Percentiles rank a stretch among this genome's conserved stretches.
phyloP scores from a whole-genome alignment of 2,888 invertebrate genomes.

The Tridacna crocea region DNA sequence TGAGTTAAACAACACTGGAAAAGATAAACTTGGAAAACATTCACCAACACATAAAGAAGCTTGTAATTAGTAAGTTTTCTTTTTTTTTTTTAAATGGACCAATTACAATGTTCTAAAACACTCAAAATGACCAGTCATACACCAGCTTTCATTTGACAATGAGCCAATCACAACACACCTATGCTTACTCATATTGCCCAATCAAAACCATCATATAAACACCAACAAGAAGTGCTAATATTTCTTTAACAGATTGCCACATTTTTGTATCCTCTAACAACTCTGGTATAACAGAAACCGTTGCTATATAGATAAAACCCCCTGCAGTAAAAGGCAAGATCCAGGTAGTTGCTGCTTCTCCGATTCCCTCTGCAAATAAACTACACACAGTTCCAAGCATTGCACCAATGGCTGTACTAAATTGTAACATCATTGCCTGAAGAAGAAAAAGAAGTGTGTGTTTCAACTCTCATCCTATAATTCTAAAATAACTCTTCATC shows the following conservation, averaged over 20 bases:
- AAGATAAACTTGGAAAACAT: background rate
- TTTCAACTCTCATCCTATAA: too few species aligned
- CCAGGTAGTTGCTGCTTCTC: constrained; percentile 86
- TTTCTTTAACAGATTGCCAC: constrained; percentile 95
- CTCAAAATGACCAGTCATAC: background rate
- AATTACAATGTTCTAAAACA: background rate
- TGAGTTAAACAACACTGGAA: background rate
- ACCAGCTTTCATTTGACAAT: background rate
- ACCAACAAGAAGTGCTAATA: constrained; percentile 93
- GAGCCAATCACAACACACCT: background rate
- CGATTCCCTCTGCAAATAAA: constrained; percentile 90
- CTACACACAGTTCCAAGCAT: constrained; percentile 96
- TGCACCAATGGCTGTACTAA: constrained; percentile 97
- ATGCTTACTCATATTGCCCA: constrained; percentile 89
- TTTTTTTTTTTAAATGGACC: background rate
- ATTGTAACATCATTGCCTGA: constrained; percentile 96
- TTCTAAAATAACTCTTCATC: background rate
- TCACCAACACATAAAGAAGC: background rate
- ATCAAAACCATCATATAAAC: constrained; percentile 98
- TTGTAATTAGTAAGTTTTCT: background rate
- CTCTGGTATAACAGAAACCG: constrained; percentile 99
- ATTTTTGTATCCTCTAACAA: constrained; percentile 94
- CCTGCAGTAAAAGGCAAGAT: constrained; percentile 99
- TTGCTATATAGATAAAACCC: constrained; percentile 99
- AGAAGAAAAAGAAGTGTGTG: constrained; percentile 4